Evolutionary conservation across 2,113 vertebrate genomes (phyloP).

Genomic region (Rhipidura dahli): DNA sequence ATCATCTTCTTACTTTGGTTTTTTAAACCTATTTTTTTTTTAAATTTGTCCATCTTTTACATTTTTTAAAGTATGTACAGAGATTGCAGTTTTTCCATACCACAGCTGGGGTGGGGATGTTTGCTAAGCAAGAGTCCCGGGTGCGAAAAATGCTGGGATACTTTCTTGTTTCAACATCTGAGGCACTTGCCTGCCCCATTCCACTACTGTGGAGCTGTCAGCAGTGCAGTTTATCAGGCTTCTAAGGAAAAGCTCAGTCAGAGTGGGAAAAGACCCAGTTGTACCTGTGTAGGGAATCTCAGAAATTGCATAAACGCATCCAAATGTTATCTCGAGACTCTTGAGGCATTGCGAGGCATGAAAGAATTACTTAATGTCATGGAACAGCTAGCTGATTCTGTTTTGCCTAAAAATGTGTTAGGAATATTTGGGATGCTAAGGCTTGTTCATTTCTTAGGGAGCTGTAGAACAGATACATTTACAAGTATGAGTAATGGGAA

Average conservation of each 20-base stretch:
- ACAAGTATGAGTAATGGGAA: slow-evolving; percentile 60
- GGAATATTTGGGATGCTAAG: slow-evolving; percentile 18
- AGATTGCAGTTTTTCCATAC: background rate
- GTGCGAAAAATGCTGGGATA: background rate
- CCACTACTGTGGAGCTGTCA: background rate
- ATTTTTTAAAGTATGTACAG: background rate
- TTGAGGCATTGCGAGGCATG: background rate
- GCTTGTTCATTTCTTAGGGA: slow-evolving; percentile 25
- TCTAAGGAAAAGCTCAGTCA: background rate
- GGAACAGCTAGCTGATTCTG: background rate
- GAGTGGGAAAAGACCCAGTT: background rate
- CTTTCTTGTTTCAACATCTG: background rate
- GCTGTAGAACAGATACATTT: slow-evolving; percentile 45
- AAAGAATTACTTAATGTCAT: background rate
- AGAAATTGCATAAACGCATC: background rate
- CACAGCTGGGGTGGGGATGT: background rate
- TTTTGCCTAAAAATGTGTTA: slow-evolving; percentile 36
- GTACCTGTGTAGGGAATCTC: background rate
- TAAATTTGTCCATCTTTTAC: background rate
- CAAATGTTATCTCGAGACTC: background rate
- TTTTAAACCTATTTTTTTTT: background rate
- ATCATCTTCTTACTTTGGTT: background rate
- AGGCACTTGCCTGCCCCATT: background rate
- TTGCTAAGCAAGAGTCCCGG: background rate
- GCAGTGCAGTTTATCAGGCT: background rate